phyloP scores from a whole-genome alignment of 2,888 invertebrate species.

The Epiblema foenella region DNA sequence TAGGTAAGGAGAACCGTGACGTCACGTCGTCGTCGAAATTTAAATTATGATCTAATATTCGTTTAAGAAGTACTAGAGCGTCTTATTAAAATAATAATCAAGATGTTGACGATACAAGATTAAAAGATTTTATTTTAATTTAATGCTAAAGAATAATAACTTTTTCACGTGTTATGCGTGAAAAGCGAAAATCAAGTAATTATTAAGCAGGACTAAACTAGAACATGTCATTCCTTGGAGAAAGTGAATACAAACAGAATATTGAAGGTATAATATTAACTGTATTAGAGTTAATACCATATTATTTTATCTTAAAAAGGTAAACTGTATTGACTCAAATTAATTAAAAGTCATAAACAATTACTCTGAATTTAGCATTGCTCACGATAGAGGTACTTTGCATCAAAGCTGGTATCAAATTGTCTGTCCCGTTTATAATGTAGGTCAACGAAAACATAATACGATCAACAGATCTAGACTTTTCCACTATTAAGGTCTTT shows the following conservation, averaged over 20 bases:
- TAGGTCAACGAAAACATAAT: not conserved
- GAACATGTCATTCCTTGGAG: too few relatives aligned
- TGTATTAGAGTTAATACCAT: too few relatives aligned
- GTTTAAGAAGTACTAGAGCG: not conserved
- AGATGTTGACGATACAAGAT: too few relatives aligned
- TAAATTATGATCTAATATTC: not conserved
- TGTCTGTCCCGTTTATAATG: not conserved
- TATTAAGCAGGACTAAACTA: too few relatives aligned
- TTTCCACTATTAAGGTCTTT: slow-evolving; percentile 2
- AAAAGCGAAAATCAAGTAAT: too few relatives aligned
- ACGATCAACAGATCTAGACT: not conserved
- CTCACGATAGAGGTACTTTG: not conserved
- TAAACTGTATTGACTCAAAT: not conserved
- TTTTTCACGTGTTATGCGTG: too few relatives aligned
- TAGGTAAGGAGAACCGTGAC: not conserved
- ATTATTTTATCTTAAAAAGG: too few relatives aligned
- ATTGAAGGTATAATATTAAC: too few relatives aligned
- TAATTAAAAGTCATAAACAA: not conserved
- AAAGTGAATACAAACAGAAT: too few relatives aligned
- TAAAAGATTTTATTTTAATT: too few relatives aligned
- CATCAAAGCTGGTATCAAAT: not conserved
- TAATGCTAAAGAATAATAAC: too few relatives aligned
- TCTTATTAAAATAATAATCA: not conserved
- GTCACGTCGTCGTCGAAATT: too few relatives aligned
- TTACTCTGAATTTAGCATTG: not conserved